Conservation (phyloP, 2,888 invertebrate genomes). For the Amblyjoppa fuscipennis region DNA sequence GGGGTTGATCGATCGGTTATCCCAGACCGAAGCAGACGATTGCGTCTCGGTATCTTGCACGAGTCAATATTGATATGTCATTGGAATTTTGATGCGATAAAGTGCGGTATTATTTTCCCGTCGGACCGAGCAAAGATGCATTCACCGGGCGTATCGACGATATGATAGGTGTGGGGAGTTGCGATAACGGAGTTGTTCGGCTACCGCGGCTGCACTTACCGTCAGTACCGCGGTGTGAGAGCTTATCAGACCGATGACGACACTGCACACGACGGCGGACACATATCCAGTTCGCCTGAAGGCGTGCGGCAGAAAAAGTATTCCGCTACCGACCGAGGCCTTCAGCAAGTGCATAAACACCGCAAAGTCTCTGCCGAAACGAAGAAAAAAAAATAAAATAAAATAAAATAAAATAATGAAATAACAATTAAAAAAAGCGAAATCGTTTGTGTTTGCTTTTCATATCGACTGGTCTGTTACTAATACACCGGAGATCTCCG, state of each 20-base stretch:
- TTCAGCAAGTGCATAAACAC: conserved; percentile 96
- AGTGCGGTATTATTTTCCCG: neutral
- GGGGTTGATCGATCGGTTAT: neutral
- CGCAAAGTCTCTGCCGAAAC: conserved; percentile 89
- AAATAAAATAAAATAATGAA: neutral
- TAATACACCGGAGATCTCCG: conserved; percentile 20
- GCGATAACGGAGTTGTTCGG: neutral
- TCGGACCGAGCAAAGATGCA: neutral
- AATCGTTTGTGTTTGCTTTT: conserved; percentile 19
- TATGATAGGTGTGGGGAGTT: neutral
- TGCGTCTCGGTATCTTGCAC: neutral
- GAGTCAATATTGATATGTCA: conserved; percentile 54
- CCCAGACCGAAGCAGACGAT: neutral
- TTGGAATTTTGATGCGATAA: conserved; percentile 49
- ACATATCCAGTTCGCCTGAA: conserved; percentile 93
- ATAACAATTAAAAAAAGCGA: conserved; percentile 30
- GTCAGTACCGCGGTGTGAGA: conserved; percentile 96
- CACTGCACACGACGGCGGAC: conserved; percentile 90
- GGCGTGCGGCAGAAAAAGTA: conserved; percentile 95
- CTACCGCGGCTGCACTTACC: conserved; percentile 87
- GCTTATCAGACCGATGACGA: conserved; percentile 93
- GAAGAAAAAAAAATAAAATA: conserved; percentile 57
- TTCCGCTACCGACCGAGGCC: conserved; percentile 95
- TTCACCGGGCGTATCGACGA: neutral
- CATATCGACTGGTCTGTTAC: conserved; percentile 30